Conservation (phyloP, 2,113 vertebrate species). For the Spilogale gracilis region DNA sequence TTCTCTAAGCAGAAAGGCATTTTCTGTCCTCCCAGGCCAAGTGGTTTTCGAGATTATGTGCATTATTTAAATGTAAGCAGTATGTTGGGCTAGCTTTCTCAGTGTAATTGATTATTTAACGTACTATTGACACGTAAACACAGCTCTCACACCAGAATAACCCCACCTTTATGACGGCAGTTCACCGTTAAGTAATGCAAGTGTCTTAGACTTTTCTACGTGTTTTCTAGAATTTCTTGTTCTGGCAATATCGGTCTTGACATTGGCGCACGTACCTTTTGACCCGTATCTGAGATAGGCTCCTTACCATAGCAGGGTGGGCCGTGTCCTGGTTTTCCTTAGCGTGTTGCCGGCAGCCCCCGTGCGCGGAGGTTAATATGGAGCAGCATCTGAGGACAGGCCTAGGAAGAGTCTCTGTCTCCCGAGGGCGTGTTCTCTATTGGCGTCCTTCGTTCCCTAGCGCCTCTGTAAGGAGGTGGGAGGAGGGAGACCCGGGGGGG, state of each 20-base stretch:
- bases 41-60: neutral
- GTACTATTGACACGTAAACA: neutral
- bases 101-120: neutral
- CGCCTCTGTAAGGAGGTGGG: neutral
- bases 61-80: neutral
- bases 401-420: fast-evolving
- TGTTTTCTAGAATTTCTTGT: neutral
- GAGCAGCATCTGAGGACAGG: too few species aligned
- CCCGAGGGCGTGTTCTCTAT: neutral
- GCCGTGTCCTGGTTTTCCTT: neutral
- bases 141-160: neutral
- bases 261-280: neutral
- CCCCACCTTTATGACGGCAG: neutral
- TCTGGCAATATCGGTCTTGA: neutral
- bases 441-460: too few species aligned
- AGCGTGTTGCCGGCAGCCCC: fast-evolving
- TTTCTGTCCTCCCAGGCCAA: neutral
- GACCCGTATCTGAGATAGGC: neutral
- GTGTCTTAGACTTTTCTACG: neutral
- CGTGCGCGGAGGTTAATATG: neutral
- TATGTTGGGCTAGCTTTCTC: neutral
- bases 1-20: neutral
- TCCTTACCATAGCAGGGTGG: neutral
- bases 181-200: neutral
- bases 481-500: neutral